A percentile compares a stretch with the other conserved stretches of the same genome.
Evolutionary conservation across 2,797 vertebrate genomes (phyloP).

Genomic region (Leucoraja ocellata): DNA sequence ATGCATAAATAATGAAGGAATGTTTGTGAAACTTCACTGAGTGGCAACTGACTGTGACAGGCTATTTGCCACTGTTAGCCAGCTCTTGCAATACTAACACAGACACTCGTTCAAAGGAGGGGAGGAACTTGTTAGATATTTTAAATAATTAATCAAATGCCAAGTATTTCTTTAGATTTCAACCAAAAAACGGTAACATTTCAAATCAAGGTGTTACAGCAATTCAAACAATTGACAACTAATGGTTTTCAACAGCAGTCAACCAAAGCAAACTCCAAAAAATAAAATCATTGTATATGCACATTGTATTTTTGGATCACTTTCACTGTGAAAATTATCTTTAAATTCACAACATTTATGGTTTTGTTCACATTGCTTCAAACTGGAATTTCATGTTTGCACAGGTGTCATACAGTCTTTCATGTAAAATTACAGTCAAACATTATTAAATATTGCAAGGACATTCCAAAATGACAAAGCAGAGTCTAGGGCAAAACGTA

Average conservation of each 20-base stretch:
- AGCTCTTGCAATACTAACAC: background rate
- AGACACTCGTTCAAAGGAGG: background rate
- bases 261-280: background rate
- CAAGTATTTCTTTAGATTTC: slow-evolving; percentile 16
- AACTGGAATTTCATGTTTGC: background rate
- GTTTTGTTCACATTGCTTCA: background rate
- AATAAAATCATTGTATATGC: background rate
- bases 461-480: background rate
- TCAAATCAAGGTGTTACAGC: slow-evolving; percentile 8
- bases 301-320: background rate
- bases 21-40: slow-evolving; percentile 60
- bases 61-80: slow-evolving; percentile 43
- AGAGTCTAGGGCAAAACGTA: background rate
- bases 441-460: background rate
- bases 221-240: background rate
- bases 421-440: background rate
- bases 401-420: background rate
- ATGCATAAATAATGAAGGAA: slow-evolving; percentile 67
- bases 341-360: background rate
- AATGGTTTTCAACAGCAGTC: slow-evolving; percentile 13
- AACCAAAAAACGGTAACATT: slow-evolving; percentile 5
- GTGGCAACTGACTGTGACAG: slow-evolving; percentile 64
- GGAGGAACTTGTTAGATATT: slow-evolving; percentile 16
- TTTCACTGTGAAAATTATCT: background rate
- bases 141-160: slow-evolving; percentile 30